These are phyloP conservation scores for Spondyliosoma cantharus DNA, from an alignment of 2,797 vertebrate genomes.

Conservation along the genomic window DNA sequence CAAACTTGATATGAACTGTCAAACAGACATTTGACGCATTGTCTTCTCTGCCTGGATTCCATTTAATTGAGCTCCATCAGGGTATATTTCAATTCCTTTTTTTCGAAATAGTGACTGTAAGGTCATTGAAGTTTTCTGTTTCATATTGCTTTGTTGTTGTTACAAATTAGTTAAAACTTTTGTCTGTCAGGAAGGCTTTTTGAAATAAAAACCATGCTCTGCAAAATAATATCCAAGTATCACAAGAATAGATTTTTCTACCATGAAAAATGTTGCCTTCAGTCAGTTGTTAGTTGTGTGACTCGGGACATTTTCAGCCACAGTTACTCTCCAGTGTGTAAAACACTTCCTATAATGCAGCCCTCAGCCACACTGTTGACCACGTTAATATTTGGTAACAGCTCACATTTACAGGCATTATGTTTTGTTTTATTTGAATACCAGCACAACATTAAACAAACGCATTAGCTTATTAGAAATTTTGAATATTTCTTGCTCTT, in stretches of 20 bases:
- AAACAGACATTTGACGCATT: slow-evolving; percentile 19
- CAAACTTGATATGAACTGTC: slow-evolving; percentile 24
- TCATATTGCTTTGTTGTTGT: slow-evolving; percentile 1
- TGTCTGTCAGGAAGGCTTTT: not conserved
- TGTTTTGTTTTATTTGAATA: slow-evolving; percentile 33
- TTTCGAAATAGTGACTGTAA: not conserved
- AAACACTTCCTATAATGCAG: slow-evolving; percentile 44
- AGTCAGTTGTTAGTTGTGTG: not conserved
- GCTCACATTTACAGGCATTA: slow-evolving; percentile 7
- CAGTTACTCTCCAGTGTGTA: slow-evolving; percentile 23
- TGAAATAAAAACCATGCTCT: not conserved
- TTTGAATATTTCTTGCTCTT: not conserved
- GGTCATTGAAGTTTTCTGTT: slow-evolving; percentile 18
- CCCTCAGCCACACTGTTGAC: slow-evolving; percentile 35
- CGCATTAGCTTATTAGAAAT: slow-evolving; percentile 7
- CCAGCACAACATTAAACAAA: slow-evolving; percentile 4
- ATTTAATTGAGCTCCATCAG: slow-evolving; percentile 26
- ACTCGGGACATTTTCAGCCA: not conserved
- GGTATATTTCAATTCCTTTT: slow-evolving; percentile 11
- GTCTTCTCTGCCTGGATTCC: slow-evolving; percentile 8
- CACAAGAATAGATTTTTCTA: not conserved
- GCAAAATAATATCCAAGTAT: not conserved
- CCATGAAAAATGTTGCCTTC: not conserved
- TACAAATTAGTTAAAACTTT: not conserved
- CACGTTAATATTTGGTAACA: slow-evolving; percentile 46